Conservation (phyloP, 2,888 invertebrate species). For the Plagiodera versicolora region DNA sequence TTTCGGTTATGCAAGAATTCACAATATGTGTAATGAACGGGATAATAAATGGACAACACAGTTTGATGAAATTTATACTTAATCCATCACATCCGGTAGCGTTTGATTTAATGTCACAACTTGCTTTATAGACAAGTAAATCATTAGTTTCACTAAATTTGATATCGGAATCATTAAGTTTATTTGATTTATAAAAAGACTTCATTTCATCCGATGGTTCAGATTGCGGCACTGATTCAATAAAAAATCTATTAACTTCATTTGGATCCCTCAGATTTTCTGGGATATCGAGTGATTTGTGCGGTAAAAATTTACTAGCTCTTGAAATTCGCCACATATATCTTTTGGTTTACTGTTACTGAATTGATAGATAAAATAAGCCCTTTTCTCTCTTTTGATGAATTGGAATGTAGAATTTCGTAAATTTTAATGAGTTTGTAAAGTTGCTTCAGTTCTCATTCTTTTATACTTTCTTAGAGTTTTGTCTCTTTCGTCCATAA, state of each 20-base stretch:
- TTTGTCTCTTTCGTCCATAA: slow-evolving; percentile 1
- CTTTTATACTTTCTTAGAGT: background rate
- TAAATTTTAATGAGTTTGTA: background rate
- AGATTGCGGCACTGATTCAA: background rate
- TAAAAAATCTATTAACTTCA: background rate
- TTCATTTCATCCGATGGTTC: background rate
- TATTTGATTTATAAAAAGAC: slow-evolving; percentile 1
- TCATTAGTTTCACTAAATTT: slow-evolving; percentile 1
- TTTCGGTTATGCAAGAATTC: background rate
- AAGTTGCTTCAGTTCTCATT: background rate
- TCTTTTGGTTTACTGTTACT: background rate
- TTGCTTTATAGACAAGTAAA: background rate
- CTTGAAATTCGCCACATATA: background rate
- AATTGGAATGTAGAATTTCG: slow-evolving; percentile 6
- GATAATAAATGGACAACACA: background rate
- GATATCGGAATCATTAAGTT: background rate
- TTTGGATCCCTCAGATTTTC: slow-evolving; percentile 4
- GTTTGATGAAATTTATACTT: background rate
- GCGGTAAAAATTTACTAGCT: slow-evolving; percentile 2
- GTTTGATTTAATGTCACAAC: slow-evolving; percentile 1
- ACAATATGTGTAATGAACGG: background rate
- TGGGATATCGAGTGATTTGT: slow-evolving; percentile 1
- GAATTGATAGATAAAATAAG: slow-evolving; percentile 9
- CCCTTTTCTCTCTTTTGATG: slow-evolving; percentile 9
- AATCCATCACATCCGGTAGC: background rate